Base-by-base conservation (phyloP, 2,888 invertebrate genomes). In the Tigriopus californicus region DNA sequence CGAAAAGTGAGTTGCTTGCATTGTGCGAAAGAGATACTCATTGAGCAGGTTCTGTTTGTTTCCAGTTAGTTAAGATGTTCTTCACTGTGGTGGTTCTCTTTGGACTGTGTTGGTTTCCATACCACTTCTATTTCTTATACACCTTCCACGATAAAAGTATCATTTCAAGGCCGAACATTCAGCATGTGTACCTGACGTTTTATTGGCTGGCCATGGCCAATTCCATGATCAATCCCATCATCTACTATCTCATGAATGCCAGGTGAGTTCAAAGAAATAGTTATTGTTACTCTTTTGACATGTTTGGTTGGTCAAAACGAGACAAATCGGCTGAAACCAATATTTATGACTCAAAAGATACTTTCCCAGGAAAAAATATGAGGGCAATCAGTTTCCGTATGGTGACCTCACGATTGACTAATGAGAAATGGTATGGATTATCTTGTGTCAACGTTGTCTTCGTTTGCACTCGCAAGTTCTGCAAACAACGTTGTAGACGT, bases 201-300 rank as follows among this genome's bases (percentile, higher is more conserved):
- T 90, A 89, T 71, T 90, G 89, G 90, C 77, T 94, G 63, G 92
- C 92, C 18, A 92, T 94, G 92, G 90, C 90, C 73, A 94, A 94
- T 74, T 90, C 90, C 62, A 91, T 92, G 88, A 91, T 91, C 74
- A 92, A 92, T 74, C 92, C 92, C 40, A 89, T 92, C 68, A 91
- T 92, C 65, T 94, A 92, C 73, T 92, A 89, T 73, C 91, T 90
- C 87, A 91, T 92, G 91, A 92, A 92, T 73, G 85, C 89, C 64
- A 88, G 89, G 92, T 92, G 75, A 13, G 49, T 18, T 33, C 33
- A 3, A 5, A 8, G 33, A 33, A 33, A 33, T 33, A n/a, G n/a
- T n/a, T n/a, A n/a, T n/a, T n/a, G n/a, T n/a, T n/a, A n/a, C n/a
- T n/a, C n/a, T n/a, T n/a, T n/a, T n/a, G n/a, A n/a, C n/a, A n/a